Base-by-base conservation (phyloP, 2,113 vertebrate species). In the Tangachromis dhanisi region DNA sequence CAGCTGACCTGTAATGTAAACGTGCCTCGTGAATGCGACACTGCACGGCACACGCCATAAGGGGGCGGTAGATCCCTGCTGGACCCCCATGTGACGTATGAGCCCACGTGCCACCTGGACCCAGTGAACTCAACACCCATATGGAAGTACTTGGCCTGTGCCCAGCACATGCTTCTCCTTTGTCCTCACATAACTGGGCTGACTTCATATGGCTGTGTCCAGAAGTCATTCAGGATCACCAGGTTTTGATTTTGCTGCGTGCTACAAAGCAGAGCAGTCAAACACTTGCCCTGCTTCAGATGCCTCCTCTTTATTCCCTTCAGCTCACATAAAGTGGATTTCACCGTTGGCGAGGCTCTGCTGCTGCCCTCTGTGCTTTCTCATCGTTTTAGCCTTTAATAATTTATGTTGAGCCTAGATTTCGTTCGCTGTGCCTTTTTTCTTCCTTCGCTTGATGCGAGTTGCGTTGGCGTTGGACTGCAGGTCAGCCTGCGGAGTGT, bases 141-240 rank as follows among this genome's bases (percentile, higher is more conserved):
- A 96, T 96, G 96, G 95, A 96, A 95, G 71, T 84, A 93, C 91
- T 95, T 97, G 96, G 96, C 95, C 61, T 55, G 29, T 76, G 33
- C 88, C 92, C 96, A 93, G 86, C 88, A 86, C 95, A 95, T 95
- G 94, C 90, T 93, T 97, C 94, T 93, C 89, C 83, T 95, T 95
- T 96, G 96, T 96, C 95, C 94, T 95, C 93, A 94, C 95, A 94
- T 95, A 96, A 93, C 95, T 92, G 94, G 35, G 90, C 89, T 91
- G 80, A 93, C 92, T 92, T 92, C 83, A 85, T 89, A 26, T 68
- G 90, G 66, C 84, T 81, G 79, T 26, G 78, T 92, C 83, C 83
- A 93, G 79, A 88, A 92, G 92, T 89, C 86, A 90, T 83, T 86
- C 79, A 47, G 45, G 84, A 93, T 85, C 90, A 90, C 47, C 79